A percentile compares a stretch with the other conserved stretches of the same genome.
Evolutionary conservation across 92 coral and sea anemone species (phyloP).

Genomic region (Bergia puertoricense): DNA sequence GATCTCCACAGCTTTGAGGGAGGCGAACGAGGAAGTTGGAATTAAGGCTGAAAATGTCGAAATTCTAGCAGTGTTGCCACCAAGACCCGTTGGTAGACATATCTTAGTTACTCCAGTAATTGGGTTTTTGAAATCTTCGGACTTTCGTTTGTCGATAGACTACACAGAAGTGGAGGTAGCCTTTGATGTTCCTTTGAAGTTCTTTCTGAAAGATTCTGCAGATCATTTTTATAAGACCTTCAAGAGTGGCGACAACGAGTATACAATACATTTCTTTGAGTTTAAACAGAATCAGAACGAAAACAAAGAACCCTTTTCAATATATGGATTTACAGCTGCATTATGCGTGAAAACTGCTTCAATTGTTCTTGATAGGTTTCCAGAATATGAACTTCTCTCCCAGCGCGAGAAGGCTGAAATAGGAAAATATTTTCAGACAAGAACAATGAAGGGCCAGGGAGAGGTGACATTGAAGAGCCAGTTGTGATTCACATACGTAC

Average conservation of each 20-base stretch:
- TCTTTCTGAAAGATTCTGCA: slow-evolving; percentile 63
- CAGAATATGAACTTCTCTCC: slow-evolving; percentile 73
- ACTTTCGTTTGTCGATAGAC: slow-evolving; percentile 59
- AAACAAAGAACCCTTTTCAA: slow-evolving; percentile 22
- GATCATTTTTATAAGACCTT: slow-evolving; percentile 16
- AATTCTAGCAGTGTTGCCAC: slow-evolving; percentile 62
- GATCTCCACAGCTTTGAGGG: slow-evolving; percentile 90
- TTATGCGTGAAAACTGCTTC: slow-evolving; percentile 69
- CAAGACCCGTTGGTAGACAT: slow-evolving; percentile 35
- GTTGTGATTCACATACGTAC: neutral
- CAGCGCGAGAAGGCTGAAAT: slow-evolving; percentile 25
- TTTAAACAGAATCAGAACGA: slow-evolving; percentile 31
- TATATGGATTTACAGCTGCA: slow-evolving; percentile 89
- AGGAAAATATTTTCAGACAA: slow-evolving; percentile 4
- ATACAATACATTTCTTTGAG: slow-evolving; percentile 49
- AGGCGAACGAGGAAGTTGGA: slow-evolving; percentile 92
- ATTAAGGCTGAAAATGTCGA: slow-evolving; percentile 64
- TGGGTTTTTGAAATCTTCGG: slow-evolving; percentile 65
- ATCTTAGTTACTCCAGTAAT: slow-evolving; percentile 65
- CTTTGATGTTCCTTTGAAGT: slow-evolving; percentile 81
- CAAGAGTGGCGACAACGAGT: neutral
- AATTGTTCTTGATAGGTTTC: slow-evolving; percentile 62
- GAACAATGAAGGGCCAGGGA: neutral
- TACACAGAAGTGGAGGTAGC: slow-evolving; percentile 66
- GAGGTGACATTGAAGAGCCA: slow-evolving; percentile 9